Base-by-base conservation (phyloP, 1,140 invertebrate genomes). In the Drosophila serrata region DNA sequence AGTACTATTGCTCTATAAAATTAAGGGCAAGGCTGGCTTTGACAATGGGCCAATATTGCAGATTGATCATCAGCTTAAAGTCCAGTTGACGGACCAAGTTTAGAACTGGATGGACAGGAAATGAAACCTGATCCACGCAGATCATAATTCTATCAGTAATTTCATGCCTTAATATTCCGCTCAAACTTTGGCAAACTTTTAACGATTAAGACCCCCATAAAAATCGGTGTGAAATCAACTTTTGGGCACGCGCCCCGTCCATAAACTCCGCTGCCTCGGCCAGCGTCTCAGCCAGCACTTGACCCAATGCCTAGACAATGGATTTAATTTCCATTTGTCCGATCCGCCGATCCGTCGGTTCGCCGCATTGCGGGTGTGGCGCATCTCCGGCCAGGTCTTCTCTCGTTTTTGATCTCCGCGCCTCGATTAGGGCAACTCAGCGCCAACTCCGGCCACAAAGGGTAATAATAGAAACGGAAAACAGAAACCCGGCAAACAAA, bases 351-450 rank as follows among this genome's bases (percentile, higher is more conserved):
- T 73, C 68, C 42, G 59, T 43, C 64, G 65, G 80, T 13, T 13
- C 48, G 31, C 49, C 33, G 33, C 37, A 45, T 70, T 69, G 78
- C 85, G 85, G 85, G 85, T 90, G 85, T 85, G 85, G 85, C 85
- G 81, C 85, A 85, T 90, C 85, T 88, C 82, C 73, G 75, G 79
- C 64, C 79, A 45, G 56, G 63, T 79, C 68, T 63, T 69, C 60
- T 80, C 64, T 73, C 78, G 79, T 88, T 88, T 78, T 87, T 87
- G 85, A 87, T 87, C 84, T 90, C 59, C 77, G 84, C 84, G 84
- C 80, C 81, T 75, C 76, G 72, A 70, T 79, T 78, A 79, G 75
- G 75, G 64, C 75, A 29, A 77, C 74, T 78, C 75, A 77, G 65
- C 75, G 75, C 57, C 63, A 68, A 51, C 59, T 64, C 42, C 29